A percentile compares a stretch with the other conserved stretches of the same genome.
Conservation (phyloP, 1,140 invertebrate species). For the Odontomachus brunneus region DNA sequence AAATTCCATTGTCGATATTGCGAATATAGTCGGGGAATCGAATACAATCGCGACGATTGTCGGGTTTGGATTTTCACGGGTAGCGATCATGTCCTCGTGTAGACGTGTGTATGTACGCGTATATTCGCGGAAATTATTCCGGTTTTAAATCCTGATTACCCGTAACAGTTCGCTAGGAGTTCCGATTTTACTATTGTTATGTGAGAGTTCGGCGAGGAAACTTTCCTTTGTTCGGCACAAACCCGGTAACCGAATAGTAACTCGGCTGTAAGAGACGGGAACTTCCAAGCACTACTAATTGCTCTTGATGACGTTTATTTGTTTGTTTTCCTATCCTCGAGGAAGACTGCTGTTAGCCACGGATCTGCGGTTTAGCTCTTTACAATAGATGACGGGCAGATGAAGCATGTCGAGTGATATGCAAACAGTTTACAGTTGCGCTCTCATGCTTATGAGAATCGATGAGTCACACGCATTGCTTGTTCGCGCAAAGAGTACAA, state of each 20-base stretch:
- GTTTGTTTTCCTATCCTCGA: background rate
- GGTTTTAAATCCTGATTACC: slow-evolving; percentile 4
- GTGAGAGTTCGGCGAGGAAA: slow-evolving; percentile 20
- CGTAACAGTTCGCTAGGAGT: background rate
- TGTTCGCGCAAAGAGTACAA: background rate
- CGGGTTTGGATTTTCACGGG: background rate
- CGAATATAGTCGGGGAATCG: background rate
- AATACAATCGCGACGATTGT: too few species aligned
- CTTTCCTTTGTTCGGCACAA: slow-evolving; percentile 2
- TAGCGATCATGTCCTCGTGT: background rate
- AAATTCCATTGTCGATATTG: background rate
- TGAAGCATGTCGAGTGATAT: background rate
- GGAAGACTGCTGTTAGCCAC: background rate
- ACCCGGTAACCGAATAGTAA: slow-evolving; percentile 20
- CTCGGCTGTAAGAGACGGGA: background rate
- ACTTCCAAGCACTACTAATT: slow-evolving; percentile 35
- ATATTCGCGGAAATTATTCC: background rate
- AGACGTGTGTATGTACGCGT: background rate
- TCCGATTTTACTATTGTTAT: slow-evolving; percentile 23
- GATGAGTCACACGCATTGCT: background rate
- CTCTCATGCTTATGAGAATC: background rate
- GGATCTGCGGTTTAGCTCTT: background rate
- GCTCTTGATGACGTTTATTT: slow-evolving; percentile 32
- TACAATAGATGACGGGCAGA: background rate
- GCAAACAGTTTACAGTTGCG: slow-evolving; percentile 18